Percentiles rank a stretch among this genome's conserved stretches.
These are phyloP conservation scores for Spisula subtruncata DNA, from an alignment of 2,888 invertebrate genomes.

Conservation along the genomic window DNA sequence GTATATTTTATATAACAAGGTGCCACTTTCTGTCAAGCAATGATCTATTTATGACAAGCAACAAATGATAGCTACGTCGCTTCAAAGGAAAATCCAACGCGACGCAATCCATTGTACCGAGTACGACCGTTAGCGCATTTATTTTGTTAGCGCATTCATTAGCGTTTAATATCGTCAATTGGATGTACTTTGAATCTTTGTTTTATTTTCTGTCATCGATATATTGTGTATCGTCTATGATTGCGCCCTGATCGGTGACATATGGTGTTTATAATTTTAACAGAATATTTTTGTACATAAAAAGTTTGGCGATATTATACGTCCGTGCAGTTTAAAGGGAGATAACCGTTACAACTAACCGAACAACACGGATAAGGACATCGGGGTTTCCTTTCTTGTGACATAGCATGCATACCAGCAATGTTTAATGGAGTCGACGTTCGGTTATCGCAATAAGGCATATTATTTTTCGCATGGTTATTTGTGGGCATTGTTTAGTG, in stretches of 20 bases:
- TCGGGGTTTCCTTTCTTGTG: neutral
- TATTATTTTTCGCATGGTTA: too few relatives aligned
- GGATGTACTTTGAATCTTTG: neutral
- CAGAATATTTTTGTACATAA: too few relatives aligned
- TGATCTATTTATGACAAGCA: slow-evolving; percentile 57
- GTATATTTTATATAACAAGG: slow-evolving; percentile 51
- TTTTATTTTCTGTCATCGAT: neutral
- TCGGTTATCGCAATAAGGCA: too few relatives aligned
- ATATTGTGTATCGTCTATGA: too few relatives aligned
- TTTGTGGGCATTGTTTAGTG: too few relatives aligned
- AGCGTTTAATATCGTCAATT: neutral
- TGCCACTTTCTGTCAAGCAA: slow-evolving; percentile 56
- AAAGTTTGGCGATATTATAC: neutral
- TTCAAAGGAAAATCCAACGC: slow-evolving; percentile 54
- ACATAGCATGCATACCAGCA: neutral
- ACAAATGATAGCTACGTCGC: slow-evolving; percentile 56
- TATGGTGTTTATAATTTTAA: too few relatives aligned
- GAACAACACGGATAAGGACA: neutral
- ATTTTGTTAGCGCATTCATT: slow-evolving; percentile 15
- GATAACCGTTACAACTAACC: neutral
- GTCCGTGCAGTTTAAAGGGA: neutral
- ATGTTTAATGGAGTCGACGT: too few relatives aligned
- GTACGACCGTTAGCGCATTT: slow-evolving; percentile 27
- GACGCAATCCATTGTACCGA: slow-evolving; percentile 40
- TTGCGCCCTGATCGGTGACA: neutral